Evolutionary conservation across 92 coral and sea anemone genomes (phyloP).

Genomic region (Epizoanthus stellaris): DNA sequence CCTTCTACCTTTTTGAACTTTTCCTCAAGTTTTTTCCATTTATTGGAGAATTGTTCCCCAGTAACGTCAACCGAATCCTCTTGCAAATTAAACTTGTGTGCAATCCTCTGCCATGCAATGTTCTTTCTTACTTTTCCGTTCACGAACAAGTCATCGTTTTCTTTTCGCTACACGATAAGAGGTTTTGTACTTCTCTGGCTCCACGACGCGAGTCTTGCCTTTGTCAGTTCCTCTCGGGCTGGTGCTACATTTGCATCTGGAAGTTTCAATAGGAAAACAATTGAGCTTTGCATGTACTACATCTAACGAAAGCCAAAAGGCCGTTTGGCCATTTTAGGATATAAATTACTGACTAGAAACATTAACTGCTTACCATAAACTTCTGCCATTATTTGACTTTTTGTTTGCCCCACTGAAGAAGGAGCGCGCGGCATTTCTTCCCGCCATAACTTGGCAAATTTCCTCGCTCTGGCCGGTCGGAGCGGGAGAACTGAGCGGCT

Average conservation of each 20-base stretch:
- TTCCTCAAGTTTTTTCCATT: conserved; percentile 45
- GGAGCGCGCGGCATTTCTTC: too few species aligned
- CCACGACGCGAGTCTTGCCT: not conserved
- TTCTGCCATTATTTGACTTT: conserved; percentile 21
- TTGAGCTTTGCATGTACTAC: too few species aligned
- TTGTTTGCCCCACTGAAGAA: not conserved
- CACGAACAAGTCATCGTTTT: conserved; percentile 30
- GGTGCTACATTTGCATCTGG: too few species aligned
- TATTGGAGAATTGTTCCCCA: conserved; percentile 4
- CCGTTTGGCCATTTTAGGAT: too few species aligned
- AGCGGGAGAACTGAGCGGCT: conserved; percentile 38
- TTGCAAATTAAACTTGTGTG: too few species aligned
- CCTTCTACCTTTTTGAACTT: conserved; percentile 37
- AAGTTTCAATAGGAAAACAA: too few species aligned
- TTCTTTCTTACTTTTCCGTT: conserved; percentile 46
- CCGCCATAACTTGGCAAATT: conserved; percentile 6
- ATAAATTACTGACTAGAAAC: too few species aligned
- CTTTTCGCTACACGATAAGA: conserved; percentile 15
- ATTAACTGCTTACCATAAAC: too few species aligned
- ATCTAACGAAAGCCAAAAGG: too few species aligned
- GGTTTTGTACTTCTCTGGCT: conserved; percentile 24
- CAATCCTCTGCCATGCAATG: conserved; percentile 35
- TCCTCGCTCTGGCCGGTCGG: conserved; percentile 27
- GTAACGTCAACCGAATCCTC: conserved; percentile 1
- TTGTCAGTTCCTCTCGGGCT: not conserved